These are phyloP conservation scores for Phycodurus eques DNA, from an alignment of 2,113 vertebrate species.

Conservation along the genomic window DNA sequence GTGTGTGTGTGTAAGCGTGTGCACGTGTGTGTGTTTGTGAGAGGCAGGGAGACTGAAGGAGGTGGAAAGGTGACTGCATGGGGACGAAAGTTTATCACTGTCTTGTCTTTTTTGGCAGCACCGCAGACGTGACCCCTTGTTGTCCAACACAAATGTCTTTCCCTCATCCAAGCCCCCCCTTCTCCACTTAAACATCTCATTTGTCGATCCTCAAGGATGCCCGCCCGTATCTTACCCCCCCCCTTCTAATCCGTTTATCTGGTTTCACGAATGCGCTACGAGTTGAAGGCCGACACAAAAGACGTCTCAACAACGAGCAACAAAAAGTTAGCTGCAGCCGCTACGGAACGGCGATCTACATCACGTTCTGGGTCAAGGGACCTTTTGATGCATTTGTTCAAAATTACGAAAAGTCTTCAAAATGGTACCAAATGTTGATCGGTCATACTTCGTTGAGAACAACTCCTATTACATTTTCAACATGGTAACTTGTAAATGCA, in stretches of 20 bases:
- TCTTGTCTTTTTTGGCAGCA: conserved; percentile 81
- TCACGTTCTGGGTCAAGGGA: conserved; percentile 17
- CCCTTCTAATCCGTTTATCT: conserved; percentile 85
- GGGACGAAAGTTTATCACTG: conserved; percentile 87
- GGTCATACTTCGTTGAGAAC: too few relatives aligned
- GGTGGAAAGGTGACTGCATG: conserved; percentile 71
- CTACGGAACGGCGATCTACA: conserved; percentile 45
- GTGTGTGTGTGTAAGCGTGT: conserved; percentile 36
- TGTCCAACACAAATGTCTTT: conserved; percentile 73
- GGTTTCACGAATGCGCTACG: conserved; percentile 72
- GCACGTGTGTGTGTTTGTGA: conserved; percentile 17
- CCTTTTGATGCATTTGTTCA: too few relatives aligned
- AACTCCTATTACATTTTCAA: too few relatives aligned
- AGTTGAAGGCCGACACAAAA: conserved; percentile 76
- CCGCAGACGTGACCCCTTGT: conserved; percentile 69
- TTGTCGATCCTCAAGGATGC: conserved; percentile 80
- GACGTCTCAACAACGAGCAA: conserved; percentile 56
- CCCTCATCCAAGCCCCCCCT: conserved; percentile 45
- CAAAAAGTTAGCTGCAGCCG: conserved; percentile 68
- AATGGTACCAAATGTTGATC: too few relatives aligned
- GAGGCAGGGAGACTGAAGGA: conserved; percentile 43
- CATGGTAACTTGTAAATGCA: too few relatives aligned
- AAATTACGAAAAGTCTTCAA: too few relatives aligned
- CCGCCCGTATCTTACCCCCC: conserved; percentile 71
- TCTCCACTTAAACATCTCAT: conserved; percentile 62